Base-by-base conservation (phyloP, 2,113 vertebrate species). In the Hippoglossus stenolepis region DNA sequence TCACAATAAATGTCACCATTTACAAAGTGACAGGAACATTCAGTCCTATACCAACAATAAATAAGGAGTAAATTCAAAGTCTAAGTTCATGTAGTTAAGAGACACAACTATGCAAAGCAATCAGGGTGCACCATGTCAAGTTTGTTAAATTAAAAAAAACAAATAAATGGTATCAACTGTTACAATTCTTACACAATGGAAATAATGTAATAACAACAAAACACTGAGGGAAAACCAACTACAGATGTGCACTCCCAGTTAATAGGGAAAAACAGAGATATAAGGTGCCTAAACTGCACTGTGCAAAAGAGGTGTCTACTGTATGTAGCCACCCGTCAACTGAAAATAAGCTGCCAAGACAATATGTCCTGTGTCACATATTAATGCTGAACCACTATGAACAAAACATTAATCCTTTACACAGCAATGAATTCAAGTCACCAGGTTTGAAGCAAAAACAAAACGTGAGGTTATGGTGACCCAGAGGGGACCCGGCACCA, bases 251-350 rank as follows among this genome's bases (percentile, higher is more conserved):
- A 89, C 87, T 89, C 90, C 91, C 90, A 75, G 79, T 76, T 66
- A 49, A 85, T 43, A 85, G 83, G 86, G 85, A 77, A 76, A 51
- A 83, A 88, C 57, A 67, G 61, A 88, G 76, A 78, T 47, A 71
- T 84, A 89, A 92, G 85, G 89, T 92, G 91, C 90, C 77, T 86
- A 91, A 87, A 90, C 86, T 90, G 91, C 94, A 93, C 90, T 94
- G 94, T 95, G 94, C 94, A 95, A 94, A 95, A 92, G 82, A 82
- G 85, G 89, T 86, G 92, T 89, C 89, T 89, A 91, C 89, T 91
- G 85, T 85, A 87, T 85, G 81, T 80, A 88, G 91, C 71, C 89
- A 92, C 87, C 89, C 79, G 90, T 84, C 83, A 85, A 87, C 75
- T 83, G 79, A 90, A 84, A 86, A 87, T 59, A 91, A 91, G 90